Base-by-base conservation (phyloP, 2,113 vertebrate genomes). In the Esox niger region DNA sequence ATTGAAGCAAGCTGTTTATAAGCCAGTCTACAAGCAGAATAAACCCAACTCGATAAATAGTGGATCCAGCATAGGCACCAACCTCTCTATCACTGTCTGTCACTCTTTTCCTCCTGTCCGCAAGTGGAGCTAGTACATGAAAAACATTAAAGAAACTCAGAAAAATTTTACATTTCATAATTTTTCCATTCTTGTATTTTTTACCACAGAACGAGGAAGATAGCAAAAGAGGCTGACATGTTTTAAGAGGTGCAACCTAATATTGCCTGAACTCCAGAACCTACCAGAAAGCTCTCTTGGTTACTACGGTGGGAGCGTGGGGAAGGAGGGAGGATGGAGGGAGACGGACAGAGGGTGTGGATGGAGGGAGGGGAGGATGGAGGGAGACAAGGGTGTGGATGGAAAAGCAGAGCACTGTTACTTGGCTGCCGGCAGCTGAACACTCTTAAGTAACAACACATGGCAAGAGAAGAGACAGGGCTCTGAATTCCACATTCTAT, bases 201-300 rank as follows among this genome's bases (percentile, higher is more conserved):
- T 89, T 67, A 88, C 90, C 90, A 84, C 90, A 89, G 86, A 89
- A 88, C 11, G 13, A 43, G 38, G 15, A 13, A 43, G 0, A 43
- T 10, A 33, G n/a, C n/a, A n/a, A n/a, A 9, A 9, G 3, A 38
- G 11, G 79, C 85, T 87, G 86, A 89, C 85, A 86, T 91, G 90
- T 91, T 92, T 91, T 91, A 91, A 88, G 89, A 91, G 89, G 88
- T 91, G 90, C 90, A 91, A 91, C 89, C 82, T 88, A 91, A 92
- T 91, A 90, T 92, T 90, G 87, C 88, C 80, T 88, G 88, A 91
- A 90, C 89, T 89, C 88, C 85, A 82, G 80, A 89, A 91, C 91
- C 91, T 84, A 91, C 91, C 91, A 90, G 90, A 90, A 91, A 91
- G 91, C 91, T 91, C 86, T 89, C 87, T 88, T 88, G 87, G 89